Conservation (phyloP, 2,113 vertebrate genomes). For the Rhombomys opimus region DNA sequence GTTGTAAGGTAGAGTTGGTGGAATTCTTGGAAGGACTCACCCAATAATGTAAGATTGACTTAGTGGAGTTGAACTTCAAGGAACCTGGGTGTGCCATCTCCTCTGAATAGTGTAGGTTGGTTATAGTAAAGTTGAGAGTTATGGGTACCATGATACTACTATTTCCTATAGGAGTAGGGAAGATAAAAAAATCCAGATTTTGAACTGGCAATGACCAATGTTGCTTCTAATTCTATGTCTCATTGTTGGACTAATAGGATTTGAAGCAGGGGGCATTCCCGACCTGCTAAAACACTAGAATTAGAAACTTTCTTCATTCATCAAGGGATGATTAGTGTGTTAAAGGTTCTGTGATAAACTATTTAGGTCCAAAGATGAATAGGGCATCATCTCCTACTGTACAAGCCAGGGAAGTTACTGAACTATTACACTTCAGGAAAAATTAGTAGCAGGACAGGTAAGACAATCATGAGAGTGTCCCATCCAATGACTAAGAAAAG, state of each 20-base stretch:
- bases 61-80: constrained; percentile 76
- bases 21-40: constrained; percentile 21
- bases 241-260: neutral
- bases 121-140: constrained; percentile 84
- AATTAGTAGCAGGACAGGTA: neutral
- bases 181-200: neutral
- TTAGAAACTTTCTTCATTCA: rapidly evolving
- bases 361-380: neutral
- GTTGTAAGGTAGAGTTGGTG: too few species aligned
- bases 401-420: neutral
- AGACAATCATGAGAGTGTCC: neutral
- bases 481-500: neutral
- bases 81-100: constrained; percentile 75
- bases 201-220: neutral
- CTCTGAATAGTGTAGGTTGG: constrained; percentile 81
- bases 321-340: neutral
- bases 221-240: neutral
- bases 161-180: neutral
- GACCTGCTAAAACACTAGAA: neutral
- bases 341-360: neutral
- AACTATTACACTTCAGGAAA: neutral
- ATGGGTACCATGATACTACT: constrained; percentile 57
- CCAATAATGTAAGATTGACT: constrained; percentile 62
- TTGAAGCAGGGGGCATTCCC: neutral
- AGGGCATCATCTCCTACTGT: neutral